Evolutionary conservation across 2,797 vertebrate species (phyloP).

Genomic region (Octomys mimax): DNA sequence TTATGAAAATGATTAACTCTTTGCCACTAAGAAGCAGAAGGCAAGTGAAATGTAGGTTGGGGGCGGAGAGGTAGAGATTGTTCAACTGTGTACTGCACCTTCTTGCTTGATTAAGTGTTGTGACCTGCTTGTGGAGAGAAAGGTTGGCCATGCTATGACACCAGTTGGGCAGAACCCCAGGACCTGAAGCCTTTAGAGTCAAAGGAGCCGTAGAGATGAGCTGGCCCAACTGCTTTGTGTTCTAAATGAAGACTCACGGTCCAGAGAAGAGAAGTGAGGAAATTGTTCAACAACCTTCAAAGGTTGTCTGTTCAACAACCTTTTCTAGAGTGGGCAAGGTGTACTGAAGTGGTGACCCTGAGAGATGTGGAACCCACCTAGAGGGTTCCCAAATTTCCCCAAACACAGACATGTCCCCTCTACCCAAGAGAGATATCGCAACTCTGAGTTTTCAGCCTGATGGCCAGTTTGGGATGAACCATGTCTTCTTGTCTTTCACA

Average conservation of each 20-base stretch:
- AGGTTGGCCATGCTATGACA: background rate
- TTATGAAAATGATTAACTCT: conserved; percentile 69
- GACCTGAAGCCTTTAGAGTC: background rate
- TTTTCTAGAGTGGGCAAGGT: background rate
- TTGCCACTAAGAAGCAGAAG: conserved; percentile 46
- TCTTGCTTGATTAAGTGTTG: background rate
- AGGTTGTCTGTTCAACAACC: background rate
- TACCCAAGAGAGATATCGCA: background rate
- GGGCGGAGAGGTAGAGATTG: background rate
- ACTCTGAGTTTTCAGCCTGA: background rate
- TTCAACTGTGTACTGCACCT: background rate
- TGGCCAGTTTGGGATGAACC: background rate
- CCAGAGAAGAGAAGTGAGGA: background rate
- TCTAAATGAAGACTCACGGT: background rate
- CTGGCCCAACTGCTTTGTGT: background rate
- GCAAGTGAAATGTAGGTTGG: background rate
- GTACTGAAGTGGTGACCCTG: background rate
- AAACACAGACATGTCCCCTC: too few relatives aligned
- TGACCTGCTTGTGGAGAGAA: background rate
- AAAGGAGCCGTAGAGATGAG: background rate
- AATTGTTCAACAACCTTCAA: too few relatives aligned
- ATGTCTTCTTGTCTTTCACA: background rate
- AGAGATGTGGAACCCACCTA: background rate
- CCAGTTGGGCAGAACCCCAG: background rate
- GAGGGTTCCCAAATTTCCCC: background rate